Evolutionary conservation across 2,888 invertebrate species (phyloP).

Genomic region (Caenorhabditis sp.): DNA sequence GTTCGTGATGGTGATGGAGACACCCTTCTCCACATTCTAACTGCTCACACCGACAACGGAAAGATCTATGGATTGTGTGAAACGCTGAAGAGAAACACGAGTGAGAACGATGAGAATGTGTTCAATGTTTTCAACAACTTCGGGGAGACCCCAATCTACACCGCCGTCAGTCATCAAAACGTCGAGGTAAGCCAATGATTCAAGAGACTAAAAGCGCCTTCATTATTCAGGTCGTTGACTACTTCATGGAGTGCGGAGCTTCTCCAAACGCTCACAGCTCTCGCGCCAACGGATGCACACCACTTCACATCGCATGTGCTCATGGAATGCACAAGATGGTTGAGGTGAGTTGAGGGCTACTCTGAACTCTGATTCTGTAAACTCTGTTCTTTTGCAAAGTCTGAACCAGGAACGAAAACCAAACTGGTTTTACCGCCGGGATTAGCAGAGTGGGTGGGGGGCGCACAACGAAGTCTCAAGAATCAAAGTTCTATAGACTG

Average conservation of each 20-base stretch:
- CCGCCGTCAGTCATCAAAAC: conserved; percentile 80
- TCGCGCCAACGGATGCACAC: conserved; percentile 76
- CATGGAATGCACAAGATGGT: conserved; percentile 80
- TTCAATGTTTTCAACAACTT: conserved; percentile 81
- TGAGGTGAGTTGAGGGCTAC: conserved; percentile 58
- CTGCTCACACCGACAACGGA: conserved; percentile 79
- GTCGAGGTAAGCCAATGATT: conserved; percentile 60
- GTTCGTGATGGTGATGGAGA: conserved; percentile 82
- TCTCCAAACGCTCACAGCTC: conserved; percentile 79
- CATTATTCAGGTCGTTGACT: conserved; percentile 78
- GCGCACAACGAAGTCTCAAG: not conserved
- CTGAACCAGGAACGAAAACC: conserved; percentile 4
- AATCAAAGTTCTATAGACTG: not conserved
- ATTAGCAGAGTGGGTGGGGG: not conserved
- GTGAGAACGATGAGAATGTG: conserved; percentile 67
- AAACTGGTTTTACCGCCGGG: conserved; percentile 18
- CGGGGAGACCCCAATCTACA: conserved; percentile 82
- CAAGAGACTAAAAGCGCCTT: not conserved
- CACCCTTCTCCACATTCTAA: conserved; percentile 83
- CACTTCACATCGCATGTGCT: conserved; percentile 82
- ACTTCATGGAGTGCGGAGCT: conserved; percentile 81
- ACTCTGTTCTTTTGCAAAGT: not conserved
- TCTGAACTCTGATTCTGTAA: not conserved
- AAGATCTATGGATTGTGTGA: conserved; percentile 83
- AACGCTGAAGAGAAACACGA: conserved; percentile 80